Evolutionary conservation across 2,113 vertebrate species (phyloP).

Genomic region (Stictonetta naevosa): DNA sequence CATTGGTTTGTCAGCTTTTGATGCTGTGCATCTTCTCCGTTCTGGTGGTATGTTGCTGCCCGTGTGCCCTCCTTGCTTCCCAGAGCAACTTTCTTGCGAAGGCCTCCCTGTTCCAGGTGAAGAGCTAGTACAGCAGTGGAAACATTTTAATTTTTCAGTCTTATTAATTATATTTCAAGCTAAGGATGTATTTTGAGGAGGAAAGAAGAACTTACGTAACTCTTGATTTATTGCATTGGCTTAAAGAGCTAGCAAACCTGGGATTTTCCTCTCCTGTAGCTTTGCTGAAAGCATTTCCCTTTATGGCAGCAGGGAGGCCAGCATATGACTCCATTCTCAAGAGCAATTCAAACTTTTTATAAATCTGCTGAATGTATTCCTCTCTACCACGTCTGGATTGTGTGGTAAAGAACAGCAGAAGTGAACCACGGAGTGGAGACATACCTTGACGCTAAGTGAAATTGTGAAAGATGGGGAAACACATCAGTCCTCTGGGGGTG

Average conservation of each 20-base stretch:
- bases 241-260: slow-evolving; percentile 38
- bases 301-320: slow-evolving; percentile 14
- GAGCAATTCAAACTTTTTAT: background rate
- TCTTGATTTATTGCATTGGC: slow-evolving; percentile 24
- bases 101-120: background rate
- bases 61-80: background rate
- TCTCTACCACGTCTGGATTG: background rate
- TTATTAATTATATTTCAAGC: slow-evolving; percentile 57
- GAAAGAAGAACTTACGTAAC: slow-evolving; percentile 14
- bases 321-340: background rate
- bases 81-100: background rate
- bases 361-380: background rate
- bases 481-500: background rate
- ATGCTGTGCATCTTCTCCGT: background rate
- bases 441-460: background rate
- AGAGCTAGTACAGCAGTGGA: slow-evolving; percentile 38
- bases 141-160: slow-evolving; percentile 48
- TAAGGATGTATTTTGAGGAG: slow-evolving; percentile 31
- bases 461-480: background rate
- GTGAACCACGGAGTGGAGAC: fast-evolving
- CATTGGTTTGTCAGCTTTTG: background rate
- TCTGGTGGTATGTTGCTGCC: background rate
- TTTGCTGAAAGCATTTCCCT: slow-evolving; percentile 11
- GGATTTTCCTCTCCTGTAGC: background rate
- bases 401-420: fast-evolving